These are phyloP conservation scores for Bombus pascuorum DNA, from an alignment of 1,140 invertebrate genomes.

Conservation along the genomic window DNA sequence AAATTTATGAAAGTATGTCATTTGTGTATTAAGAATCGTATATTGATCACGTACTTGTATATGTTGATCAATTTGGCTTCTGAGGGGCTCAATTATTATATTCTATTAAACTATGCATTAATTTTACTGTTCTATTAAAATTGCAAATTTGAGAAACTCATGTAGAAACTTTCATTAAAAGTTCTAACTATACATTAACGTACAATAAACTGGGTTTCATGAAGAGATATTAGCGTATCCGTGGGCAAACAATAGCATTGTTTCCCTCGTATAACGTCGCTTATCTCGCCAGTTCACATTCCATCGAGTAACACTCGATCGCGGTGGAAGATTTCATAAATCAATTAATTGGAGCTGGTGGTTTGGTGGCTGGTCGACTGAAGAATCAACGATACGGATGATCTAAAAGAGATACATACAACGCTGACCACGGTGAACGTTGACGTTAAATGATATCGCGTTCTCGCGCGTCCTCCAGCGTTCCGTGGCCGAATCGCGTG, in stretches of 20 bases:
- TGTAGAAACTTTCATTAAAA: neutral
- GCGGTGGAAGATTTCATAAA: constrained; percentile 26
- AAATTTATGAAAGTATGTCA: too few relatives aligned
- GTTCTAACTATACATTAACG: neutral
- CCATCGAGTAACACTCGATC: neutral
- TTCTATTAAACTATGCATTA: neutral
- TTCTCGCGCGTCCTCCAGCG: constrained; percentile 17
- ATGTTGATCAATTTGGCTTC: neutral
- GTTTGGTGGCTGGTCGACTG: constrained; percentile 2
- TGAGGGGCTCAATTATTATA: neutral
- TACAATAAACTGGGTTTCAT: neutral
- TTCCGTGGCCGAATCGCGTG: constrained; percentile 10
- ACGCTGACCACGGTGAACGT: neutral
- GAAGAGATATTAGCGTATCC: neutral
- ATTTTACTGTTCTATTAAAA: neutral
- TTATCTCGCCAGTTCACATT: constrained; percentile 25
- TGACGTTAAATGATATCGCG: constrained; percentile 62
- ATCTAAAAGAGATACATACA: constrained; percentile 41
- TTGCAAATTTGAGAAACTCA: neutral
- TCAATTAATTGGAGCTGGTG: constrained; percentile 27
- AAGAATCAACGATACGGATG: constrained; percentile 45
- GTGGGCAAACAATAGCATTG: neutral
- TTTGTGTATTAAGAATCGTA: too few relatives aligned
- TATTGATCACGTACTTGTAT: neutral
- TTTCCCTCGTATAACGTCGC: neutral